Evolutionary conservation across 2,888 invertebrate genomes (phyloP), one percentile per base, ranked within the genome.

Genomic region (Sinotaia quadrata): DNA sequence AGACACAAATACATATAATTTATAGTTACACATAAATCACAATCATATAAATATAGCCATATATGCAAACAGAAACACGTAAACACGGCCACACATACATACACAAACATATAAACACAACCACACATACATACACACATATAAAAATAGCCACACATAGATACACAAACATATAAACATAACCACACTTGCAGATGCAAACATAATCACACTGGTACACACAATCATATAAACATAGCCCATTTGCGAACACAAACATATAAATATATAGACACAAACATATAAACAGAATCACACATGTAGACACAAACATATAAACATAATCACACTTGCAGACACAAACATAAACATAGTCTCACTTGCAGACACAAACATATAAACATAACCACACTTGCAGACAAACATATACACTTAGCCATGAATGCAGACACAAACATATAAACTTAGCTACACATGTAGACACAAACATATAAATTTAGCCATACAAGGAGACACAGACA

Each of bases 41-140:
- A 56, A 18, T 10, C 33, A 56, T 31, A 27, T 27, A 49, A 21
- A 49, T 27, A 18, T 27, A 49, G 21, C 21, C 49, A 18, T 27
- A 49, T 27, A 49, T 27, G 27, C 49, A 49, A n/a, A 41, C 49
- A 49, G 21, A 49, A n/a, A 2, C 49, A 49, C 49, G 24, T 24
- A 49, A 10, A 18, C 44, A 44, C 44, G n/a, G n/a, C 44, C 2
- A n/a, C n/a, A n/a, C 44, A 1, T 18, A n/a, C 15, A 2, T 44
- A n/a, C n/a, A 44, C n/a, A n/a, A 44, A 44, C 15, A 18, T 27
- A 49, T 27, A 49, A 2, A 15, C 49, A 49, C 49, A 44, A 44
- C 44, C n/a, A n/a, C n/a, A n/a, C n/a, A n/a, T n/a, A 27, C 54
- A 31, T 33, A 54, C 54, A 27, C 54, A 27, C 54, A 31, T 33